These are phyloP conservation scores for Xiphophorus couchianus DNA, from an alignment of 2,113 vertebrate species.

Conservation along the genomic window DNA sequence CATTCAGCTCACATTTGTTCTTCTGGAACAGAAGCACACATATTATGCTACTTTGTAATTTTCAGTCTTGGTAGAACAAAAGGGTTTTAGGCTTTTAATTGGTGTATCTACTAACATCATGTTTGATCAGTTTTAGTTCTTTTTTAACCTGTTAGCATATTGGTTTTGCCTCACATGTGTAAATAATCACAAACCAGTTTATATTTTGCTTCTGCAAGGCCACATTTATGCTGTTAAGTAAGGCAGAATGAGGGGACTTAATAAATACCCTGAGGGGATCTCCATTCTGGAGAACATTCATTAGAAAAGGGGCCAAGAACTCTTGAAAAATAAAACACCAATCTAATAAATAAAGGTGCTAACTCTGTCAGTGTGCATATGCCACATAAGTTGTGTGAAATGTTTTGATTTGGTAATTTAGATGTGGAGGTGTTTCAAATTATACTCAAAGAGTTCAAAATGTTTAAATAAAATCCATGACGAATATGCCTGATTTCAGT, in stretches of 20 bases:
- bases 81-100: background rate
- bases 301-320: conserved; percentile 25
- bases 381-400: background rate
- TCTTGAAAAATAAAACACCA: background rate
- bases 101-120: background rate
- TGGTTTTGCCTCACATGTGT: conserved; percentile 19
- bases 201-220: conserved; percentile 54
- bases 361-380: conserved; percentile 21
- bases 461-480: background rate
- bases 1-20: conserved; percentile 23
- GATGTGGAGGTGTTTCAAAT: background rate
- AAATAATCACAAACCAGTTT: conserved; percentile 16
- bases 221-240: conserved; percentile 42
- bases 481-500: conserved; percentile 31
- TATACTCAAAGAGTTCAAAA: background rate
- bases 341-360: conserved; percentile 5
- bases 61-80: background rate
- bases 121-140: background rate
- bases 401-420: conserved; percentile 7
- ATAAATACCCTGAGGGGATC: conserved; percentile 70
- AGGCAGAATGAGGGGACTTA: conserved; percentile 62
- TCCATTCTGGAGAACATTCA: conserved; percentile 64
- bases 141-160: conserved; percentile 1
- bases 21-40: conserved; percentile 18
- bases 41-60: conserved; percentile 12